Evolutionary conservation across 2,797 vertebrate species (phyloP).

Genomic region (Notoglanidium macrostoma): DNA sequence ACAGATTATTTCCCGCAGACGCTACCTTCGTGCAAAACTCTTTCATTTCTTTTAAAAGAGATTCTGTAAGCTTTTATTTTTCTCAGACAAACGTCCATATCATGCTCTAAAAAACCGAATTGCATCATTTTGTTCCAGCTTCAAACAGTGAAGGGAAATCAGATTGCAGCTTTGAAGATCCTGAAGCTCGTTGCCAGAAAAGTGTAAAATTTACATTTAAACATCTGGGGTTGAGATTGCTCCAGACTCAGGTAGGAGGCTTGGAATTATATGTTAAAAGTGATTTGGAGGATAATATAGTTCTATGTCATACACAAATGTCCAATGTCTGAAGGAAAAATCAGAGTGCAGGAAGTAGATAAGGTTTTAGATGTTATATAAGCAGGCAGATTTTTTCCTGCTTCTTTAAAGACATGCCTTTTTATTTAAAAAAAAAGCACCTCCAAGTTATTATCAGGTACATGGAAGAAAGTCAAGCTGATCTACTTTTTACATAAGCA

Average conservation of each 20-base stretch:
- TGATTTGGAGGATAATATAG: not conserved
- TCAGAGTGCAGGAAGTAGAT: not conserved
- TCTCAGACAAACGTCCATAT: too few relatives aligned
- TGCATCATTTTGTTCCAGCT: not conserved
- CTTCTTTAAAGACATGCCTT: not conserved
- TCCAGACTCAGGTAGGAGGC: not conserved
- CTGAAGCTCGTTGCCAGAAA: not conserved
- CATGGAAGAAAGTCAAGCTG: too few relatives aligned
- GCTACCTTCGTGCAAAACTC: too few relatives aligned
- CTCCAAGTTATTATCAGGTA: not conserved
- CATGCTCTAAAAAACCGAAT: not conserved
- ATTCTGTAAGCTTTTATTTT: too few relatives aligned
- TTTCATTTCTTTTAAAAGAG: too few relatives aligned
- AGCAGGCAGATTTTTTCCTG: not conserved
- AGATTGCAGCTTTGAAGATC: not conserved
- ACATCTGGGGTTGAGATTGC: not conserved
- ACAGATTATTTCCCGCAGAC: too few relatives aligned
- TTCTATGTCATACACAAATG: not conserved
- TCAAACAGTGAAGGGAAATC: not conserved
- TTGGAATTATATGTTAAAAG: not conserved
- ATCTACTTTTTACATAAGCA: not conserved
- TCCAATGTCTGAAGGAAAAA: not conserved
- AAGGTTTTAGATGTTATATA: not conserved
- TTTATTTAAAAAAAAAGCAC: not conserved
- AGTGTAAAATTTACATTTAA: not conserved